Evolutionary conservation across 2,888 invertebrate species (phyloP).

Genomic region (Listrodromus nycthemerus): DNA sequence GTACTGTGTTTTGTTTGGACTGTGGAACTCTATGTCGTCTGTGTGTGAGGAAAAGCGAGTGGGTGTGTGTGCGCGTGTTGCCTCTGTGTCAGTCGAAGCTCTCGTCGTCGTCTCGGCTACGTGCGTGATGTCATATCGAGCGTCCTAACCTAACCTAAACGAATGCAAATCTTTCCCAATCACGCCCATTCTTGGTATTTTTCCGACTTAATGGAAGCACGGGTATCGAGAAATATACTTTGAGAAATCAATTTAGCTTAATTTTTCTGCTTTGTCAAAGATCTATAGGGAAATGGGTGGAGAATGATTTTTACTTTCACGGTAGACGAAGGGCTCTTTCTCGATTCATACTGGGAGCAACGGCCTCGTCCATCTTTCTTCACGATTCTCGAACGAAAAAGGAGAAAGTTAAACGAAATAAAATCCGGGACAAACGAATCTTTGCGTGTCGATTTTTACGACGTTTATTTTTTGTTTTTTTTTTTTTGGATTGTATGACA

Average conservation of each 20-base stretch:
- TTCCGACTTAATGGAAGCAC: constrained; percentile 11
- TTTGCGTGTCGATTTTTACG: not conserved
- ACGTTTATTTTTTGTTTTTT: not conserved
- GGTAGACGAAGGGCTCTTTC: not conserved
- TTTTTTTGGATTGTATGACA: not conserved
- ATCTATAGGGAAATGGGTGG: not conserved
- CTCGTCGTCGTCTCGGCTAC: constrained; percentile 15
- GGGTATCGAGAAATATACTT: constrained; percentile 24
- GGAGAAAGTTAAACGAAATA: not conserved
- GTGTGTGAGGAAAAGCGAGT: constrained; percentile 4
- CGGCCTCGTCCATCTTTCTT: constrained; percentile 38
- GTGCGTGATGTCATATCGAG: constrained; percentile 80
- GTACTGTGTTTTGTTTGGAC: constrained; percentile 22
- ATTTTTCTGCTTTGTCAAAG: not conserved
- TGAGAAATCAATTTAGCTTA: not conserved
- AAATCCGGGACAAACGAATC: not conserved
- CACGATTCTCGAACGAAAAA: not conserved
- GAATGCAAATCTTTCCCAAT: constrained; percentile 72
- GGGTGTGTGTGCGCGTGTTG: constrained; percentile 29
- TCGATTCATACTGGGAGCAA: not conserved
- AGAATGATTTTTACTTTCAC: not conserved
- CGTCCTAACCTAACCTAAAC: constrained; percentile 79
- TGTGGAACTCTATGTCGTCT: not conserved
- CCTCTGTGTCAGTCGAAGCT: constrained; percentile 9
- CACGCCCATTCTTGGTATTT: constrained; percentile 80